These are phyloP conservation scores for Euthynnus affinis DNA, from an alignment of 2,797 vertebrate species.

Conservation along the genomic window DNA sequence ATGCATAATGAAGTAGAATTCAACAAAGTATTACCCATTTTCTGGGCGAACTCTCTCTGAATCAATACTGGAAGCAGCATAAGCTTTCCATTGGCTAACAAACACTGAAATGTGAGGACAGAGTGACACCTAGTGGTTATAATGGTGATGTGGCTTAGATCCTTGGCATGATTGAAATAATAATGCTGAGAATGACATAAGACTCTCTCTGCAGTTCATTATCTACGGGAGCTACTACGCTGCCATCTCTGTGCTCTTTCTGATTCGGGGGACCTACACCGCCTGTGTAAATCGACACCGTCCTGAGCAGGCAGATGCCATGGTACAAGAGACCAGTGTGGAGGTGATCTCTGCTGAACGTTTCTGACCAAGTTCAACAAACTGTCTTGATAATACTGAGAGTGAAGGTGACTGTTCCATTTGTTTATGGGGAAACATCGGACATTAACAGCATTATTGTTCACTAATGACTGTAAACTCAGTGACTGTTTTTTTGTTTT, in stretches of 20 bases:
- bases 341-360: slow-evolving; percentile 58
- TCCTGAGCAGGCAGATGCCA: not conserved
- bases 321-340: slow-evolving; percentile 9
- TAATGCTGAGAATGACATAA: slow-evolving; percentile 2
- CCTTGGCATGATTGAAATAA: not conserved
- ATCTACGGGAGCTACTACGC: slow-evolving; percentile 86
- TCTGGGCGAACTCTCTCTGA: not conserved
- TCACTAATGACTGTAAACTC: slow-evolving; percentile 1
- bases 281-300: slow-evolving; percentile 41
- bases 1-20: not conserved
- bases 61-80: not conserved
- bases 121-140: slow-evolving; percentile 68
- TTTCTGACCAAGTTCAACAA: slow-evolving; percentile 57
- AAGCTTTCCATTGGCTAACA: not conserved
- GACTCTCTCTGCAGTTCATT: slow-evolving; percentile 78
- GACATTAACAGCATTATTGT: not conserved
- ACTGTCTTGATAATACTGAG: not conserved
- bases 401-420: not conserved
- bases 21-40: not conserved
- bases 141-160: not conserved
- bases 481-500: not conserved
- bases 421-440: slow-evolving; percentile 9
- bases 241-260: slow-evolving; percentile 80
- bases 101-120: slow-evolving; percentile 6
- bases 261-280: slow-evolving; percentile 79